Percentiles rank a stretch among this genome's conserved stretches.
These are phyloP conservation scores for Hypocryptadius cinnamomeus DNA, from an alignment of 2,113 vertebrate species.

Conservation along the genomic window DNA sequence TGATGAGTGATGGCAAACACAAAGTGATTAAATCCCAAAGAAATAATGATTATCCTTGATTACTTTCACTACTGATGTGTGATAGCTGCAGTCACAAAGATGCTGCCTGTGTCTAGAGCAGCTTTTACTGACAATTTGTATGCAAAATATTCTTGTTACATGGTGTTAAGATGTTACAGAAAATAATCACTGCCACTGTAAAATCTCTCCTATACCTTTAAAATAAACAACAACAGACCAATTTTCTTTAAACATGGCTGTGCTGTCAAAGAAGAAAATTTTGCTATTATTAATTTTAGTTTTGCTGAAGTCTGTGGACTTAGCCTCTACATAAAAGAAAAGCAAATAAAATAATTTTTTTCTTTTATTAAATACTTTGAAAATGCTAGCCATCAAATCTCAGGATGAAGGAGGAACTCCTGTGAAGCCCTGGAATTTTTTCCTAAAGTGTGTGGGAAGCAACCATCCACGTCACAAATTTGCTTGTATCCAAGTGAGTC, in stretches of 20 bases:
- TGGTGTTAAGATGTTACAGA: not conserved
- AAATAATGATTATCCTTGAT: not conserved
- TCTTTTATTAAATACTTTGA: not conserved
- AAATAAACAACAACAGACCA: not conserved
- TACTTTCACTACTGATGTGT: not conserved
- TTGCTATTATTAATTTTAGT: not conserved
- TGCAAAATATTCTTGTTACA: not conserved
- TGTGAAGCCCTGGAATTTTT: not conserved
- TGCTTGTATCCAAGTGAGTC: not conserved
- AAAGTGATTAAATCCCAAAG: not conserved
- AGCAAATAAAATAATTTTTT: not conserved
- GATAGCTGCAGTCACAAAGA: not conserved
- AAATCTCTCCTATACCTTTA: not conserved
- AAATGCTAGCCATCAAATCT: not conserved
- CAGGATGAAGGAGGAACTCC: not conserved
- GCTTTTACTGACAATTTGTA: not conserved
- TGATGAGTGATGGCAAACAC: not conserved
- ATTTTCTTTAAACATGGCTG: not conserved
- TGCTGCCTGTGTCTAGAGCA: not conserved
- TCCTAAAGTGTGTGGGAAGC: not conserved
- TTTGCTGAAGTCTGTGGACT: not conserved
- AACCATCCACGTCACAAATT: not conserved
- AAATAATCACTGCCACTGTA: not conserved
- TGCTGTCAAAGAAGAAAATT: not conserved
- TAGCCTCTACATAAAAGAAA: not conserved